Percentiles rank a stretch among this genome's conserved stretches.
These are phyloP conservation scores for Lucilia sericata DNA, from an alignment of 1,140 invertebrate genomes.

Conservation along the genomic window DNA sequence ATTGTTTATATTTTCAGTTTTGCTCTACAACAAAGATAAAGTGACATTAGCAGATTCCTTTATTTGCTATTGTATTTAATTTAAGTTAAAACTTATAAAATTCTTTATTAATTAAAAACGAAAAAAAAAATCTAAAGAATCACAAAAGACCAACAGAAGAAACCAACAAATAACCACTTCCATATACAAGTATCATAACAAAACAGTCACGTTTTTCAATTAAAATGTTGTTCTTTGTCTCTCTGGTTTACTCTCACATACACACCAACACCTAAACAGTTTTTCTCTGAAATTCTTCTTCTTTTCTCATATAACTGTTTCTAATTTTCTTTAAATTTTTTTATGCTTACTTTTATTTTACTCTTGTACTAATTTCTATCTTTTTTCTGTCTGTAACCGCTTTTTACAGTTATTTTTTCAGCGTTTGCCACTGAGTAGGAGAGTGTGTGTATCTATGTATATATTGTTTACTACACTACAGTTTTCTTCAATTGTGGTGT, in stretches of 20 bases:
- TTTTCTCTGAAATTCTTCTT: not conserved
- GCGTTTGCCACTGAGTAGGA: not conserved
- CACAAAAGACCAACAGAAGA: too few relatives aligned
- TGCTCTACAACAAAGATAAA: too few relatives aligned
- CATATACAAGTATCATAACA: not conserved
- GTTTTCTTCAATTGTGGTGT: not conserved
- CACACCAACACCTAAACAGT: not conserved
- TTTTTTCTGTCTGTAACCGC: not conserved
- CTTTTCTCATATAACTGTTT: not conserved
- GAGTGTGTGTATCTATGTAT: not conserved
- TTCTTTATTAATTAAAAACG: too few relatives aligned
- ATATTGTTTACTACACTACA: not conserved
- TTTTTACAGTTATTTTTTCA: not conserved
- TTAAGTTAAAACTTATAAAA: too few relatives aligned
- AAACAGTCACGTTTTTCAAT: conserved; percentile 8
- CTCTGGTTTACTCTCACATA: not conserved
- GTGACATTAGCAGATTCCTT: too few relatives aligned
- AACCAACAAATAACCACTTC: not conserved
- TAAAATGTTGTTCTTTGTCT: conserved; percentile 10
- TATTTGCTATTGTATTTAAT: too few relatives aligned
- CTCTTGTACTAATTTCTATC: not conserved
- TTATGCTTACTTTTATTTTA: not conserved
- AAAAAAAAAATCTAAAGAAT: too few relatives aligned
- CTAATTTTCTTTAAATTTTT: not conserved
- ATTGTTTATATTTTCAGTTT: too few relatives aligned